These are phyloP conservation scores for Meandrina meandrites DNA, from an alignment of 92 coral and sea anemone species.

Conservation along the genomic window DNA sequence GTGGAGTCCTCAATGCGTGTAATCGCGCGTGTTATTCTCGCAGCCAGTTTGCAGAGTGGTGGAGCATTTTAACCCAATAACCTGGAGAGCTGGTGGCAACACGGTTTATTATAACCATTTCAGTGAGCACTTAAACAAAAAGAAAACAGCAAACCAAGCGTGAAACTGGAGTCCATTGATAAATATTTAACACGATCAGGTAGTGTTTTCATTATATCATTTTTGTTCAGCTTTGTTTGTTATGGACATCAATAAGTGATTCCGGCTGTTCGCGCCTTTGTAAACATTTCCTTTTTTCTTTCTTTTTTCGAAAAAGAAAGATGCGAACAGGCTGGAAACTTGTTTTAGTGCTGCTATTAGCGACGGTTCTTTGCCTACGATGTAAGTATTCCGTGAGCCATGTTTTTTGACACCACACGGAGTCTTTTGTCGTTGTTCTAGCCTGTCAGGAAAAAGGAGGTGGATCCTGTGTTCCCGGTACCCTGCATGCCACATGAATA, in stretches of 20 bases:
- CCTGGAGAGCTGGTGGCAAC: constrained; percentile 33
- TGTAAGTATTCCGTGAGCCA: constrained; percentile 52
- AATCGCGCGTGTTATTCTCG: neutral
- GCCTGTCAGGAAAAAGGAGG: neutral
- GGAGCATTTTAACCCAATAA: constrained; percentile 38
- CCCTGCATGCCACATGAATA: neutral
- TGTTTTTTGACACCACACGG: neutral
- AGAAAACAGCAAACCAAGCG: constrained; percentile 23
- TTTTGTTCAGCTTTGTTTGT: constrained; percentile 43
- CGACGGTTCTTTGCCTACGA: constrained; percentile 21
- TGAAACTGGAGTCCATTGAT: constrained; percentile 24
- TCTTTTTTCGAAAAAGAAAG: constrained; percentile 50
- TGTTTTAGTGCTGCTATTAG: constrained; percentile 25
- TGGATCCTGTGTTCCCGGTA: neutral
- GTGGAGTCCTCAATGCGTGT: too few relatives aligned
- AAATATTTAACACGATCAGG: constrained; percentile 41
- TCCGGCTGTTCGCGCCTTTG: constrained; percentile 42
- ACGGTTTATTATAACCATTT: constrained; percentile 23
- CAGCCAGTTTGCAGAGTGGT: neutral
- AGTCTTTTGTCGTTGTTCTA: neutral
- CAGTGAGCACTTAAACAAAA: constrained; percentile 1
- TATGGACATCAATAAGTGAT: constrained; percentile 64
- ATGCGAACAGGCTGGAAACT: constrained; percentile 44
- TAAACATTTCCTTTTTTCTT: constrained; percentile 33
- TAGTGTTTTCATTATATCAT: constrained; percentile 70